Conservation (phyloP, 2,888 invertebrate genomes). For the Augiades crinisus region DNA sequence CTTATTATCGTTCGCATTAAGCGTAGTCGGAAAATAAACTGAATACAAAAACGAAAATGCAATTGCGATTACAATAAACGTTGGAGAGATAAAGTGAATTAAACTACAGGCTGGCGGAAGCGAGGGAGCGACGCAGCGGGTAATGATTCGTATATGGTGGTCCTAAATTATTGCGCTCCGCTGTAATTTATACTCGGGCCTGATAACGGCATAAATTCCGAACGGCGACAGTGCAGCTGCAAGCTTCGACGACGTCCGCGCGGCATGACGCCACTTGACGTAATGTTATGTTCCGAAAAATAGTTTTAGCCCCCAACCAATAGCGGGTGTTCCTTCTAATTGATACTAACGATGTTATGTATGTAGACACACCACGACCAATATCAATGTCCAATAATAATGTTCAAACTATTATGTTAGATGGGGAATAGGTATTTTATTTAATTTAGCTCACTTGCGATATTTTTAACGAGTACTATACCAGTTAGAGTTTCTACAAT, state of each 20-base stretch:
- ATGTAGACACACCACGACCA: too few relatives aligned
- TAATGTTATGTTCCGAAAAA: conserved; percentile 47
- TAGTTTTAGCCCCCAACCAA: conserved; percentile 27
- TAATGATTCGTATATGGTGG: conserved; percentile 79
- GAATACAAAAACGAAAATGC: conserved; percentile 38
- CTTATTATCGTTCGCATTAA: too few relatives aligned
- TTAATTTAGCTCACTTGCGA: too few relatives aligned
- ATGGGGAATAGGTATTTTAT: too few relatives aligned
- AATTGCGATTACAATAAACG: conserved; percentile 64
- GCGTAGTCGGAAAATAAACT: conserved; percentile 32
- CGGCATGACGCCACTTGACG: conserved; percentile 67
- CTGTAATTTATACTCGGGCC: conserved; percentile 74
- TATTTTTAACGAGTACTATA: too few relatives aligned
- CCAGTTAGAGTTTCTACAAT: too few relatives aligned
- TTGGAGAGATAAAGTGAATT: conserved; percentile 72
- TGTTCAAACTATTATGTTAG: too few relatives aligned
- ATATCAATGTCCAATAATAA: too few relatives aligned
- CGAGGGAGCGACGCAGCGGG: conserved; percentile 66
- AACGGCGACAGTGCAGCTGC: conserved; percentile 64
- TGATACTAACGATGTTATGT: too few relatives aligned
- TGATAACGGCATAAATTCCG: conserved; percentile 78
- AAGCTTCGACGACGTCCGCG: conserved; percentile 65
- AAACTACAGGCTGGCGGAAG: conserved; percentile 52
- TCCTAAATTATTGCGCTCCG: conserved; percentile 76
- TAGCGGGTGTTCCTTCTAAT: background rate